Conservation (phyloP, 2,888 invertebrate genomes). For the Molorchus minor region DNA sequence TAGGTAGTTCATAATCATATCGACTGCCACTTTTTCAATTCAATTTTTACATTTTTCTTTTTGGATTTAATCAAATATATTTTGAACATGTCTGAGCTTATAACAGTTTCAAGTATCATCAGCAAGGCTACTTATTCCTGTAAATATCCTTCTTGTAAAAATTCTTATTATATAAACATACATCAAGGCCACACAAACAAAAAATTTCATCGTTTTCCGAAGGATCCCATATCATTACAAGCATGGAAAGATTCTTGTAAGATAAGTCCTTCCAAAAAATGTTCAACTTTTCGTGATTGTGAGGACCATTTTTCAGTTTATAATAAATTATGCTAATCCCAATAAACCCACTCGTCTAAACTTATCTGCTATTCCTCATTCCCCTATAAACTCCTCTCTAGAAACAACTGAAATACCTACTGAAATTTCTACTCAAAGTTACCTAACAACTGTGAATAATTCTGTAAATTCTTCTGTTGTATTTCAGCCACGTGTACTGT, state of each 20-base stretch:
- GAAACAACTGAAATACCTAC: too few relatives aligned
- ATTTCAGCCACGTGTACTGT: background rate
- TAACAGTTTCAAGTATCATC: background rate
- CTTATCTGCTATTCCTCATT: too few relatives aligned
- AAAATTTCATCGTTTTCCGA: constrained; percentile 3
- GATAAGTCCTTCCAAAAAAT: background rate
- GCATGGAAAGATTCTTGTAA: constrained; percentile 1
- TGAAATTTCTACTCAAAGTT: too few relatives aligned
- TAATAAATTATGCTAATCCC: background rate
- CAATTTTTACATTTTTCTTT: too few relatives aligned
- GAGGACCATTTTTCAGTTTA: background rate
- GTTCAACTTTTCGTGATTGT: background rate
- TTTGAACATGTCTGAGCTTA: background rate
- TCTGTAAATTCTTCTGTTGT: too few relatives aligned
- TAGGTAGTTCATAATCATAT: too few relatives aligned
- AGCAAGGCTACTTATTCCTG: background rate
- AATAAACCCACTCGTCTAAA: background rate
- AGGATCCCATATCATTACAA: constrained; percentile 5
- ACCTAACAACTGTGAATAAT: too few relatives aligned
- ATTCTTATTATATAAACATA: background rate
- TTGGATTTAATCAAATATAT: too few relatives aligned
- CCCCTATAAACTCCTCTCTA: too few relatives aligned
- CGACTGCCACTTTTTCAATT: too few relatives aligned
- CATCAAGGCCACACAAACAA: background rate
- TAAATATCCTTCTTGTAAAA: constrained; percentile 14